Percentiles rank a stretch among this genome's conserved stretches.
phyloP scores from a whole-genome alignment of 35 echinoderm and acorn worm species.

The Stichopus chloronotus region DNA sequence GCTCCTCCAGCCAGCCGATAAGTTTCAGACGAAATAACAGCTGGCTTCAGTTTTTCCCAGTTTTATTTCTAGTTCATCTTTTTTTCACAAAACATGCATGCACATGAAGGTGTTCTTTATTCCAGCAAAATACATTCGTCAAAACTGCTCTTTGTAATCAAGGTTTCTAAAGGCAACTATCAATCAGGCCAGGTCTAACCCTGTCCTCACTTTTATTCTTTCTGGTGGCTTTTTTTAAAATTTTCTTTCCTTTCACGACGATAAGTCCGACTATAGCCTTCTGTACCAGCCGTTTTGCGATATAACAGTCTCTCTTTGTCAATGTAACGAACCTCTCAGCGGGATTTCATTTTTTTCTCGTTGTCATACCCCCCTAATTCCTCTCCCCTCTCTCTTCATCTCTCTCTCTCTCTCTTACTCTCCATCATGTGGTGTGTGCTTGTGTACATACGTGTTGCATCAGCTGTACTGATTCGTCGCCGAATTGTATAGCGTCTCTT shows the following conservation, averaged over 20 bases:
- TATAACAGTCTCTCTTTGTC: constrained; percentile 42
- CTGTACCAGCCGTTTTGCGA: constrained; percentile 43
- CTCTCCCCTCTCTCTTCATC: background rate
- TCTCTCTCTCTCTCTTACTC: background rate
- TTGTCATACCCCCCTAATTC: background rate
- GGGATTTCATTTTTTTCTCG: too few species aligned
- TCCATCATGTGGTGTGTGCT: too few species aligned
- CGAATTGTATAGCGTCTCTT: too few species aligned
- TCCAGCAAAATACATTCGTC: constrained; percentile 29
- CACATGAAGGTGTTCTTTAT: background rate
- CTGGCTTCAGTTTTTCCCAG: background rate
- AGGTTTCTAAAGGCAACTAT: constrained; percentile 33
- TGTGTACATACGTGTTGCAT: too few species aligned
- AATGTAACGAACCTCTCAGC: too few species aligned
- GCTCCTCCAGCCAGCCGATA: background rate
- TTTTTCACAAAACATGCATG: constrained; percentile 6
- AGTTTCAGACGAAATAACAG: background rate
- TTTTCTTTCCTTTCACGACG: background rate
- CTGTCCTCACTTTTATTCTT: background rate
- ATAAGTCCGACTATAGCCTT: constrained; percentile 24
- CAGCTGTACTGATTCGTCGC: too few species aligned
- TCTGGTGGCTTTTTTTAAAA: too few species aligned
- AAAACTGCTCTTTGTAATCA: background rate
- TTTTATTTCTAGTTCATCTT: too few species aligned
- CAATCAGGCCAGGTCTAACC: background rate